Evolutionary conservation across 2,797 vertebrate genomes (phyloP).

Genomic region (Malacoctenus gilli): DNA sequence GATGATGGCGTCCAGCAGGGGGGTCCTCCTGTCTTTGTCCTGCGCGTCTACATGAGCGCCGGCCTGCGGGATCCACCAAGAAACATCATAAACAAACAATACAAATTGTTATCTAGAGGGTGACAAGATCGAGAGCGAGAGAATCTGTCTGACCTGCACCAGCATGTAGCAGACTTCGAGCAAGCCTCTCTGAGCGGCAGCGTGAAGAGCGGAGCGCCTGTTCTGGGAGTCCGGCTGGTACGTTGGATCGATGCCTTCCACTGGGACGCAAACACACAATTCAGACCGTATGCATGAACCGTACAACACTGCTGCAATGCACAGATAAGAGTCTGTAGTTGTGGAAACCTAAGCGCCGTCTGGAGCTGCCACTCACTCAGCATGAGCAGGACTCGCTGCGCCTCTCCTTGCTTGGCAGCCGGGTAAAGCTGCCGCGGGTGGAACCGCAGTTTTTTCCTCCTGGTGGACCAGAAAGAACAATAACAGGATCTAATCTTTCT

Average conservation of each 20-base stretch:
- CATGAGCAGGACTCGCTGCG: slow-evolving; percentile 93
- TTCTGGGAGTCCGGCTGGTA: slow-evolving; percentile 92
- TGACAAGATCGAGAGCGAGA: too few relatives aligned
- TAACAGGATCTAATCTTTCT: too few relatives aligned
- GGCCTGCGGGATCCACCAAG: slow-evolving; percentile 83
- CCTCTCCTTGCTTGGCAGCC: slow-evolving; percentile 91
- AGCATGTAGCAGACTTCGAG: slow-evolving; percentile 92
- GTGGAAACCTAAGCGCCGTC: too few relatives aligned
- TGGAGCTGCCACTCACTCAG: slow-evolving; percentile 87
- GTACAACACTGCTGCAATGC: too few relatives aligned
- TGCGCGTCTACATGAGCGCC: slow-evolving; percentile 90
- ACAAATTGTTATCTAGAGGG: too few relatives aligned
- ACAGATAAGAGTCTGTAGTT: too few relatives aligned
- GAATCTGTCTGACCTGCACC: slow-evolving; percentile 83
- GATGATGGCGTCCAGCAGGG: slow-evolving; percentile 90
- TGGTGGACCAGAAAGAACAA: slow-evolving; percentile 46
- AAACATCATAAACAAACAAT: too few relatives aligned
- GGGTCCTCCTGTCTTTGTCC: slow-evolving; percentile 89
- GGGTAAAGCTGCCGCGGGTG: slow-evolving; percentile 92
- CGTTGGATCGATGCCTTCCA: slow-evolving; percentile 91
- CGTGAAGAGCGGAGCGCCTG: slow-evolving; percentile 89
- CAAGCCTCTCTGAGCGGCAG: slow-evolving; percentile 88
- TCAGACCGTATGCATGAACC: neutral
- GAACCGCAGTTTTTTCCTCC: slow-evolving; percentile 91
- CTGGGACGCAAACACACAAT: slow-evolving; percentile 66